These are phyloP conservation scores for Ammospiza nelsoni DNA, from an alignment of 2,113 vertebrate species.

Conservation along the genomic window DNA sequence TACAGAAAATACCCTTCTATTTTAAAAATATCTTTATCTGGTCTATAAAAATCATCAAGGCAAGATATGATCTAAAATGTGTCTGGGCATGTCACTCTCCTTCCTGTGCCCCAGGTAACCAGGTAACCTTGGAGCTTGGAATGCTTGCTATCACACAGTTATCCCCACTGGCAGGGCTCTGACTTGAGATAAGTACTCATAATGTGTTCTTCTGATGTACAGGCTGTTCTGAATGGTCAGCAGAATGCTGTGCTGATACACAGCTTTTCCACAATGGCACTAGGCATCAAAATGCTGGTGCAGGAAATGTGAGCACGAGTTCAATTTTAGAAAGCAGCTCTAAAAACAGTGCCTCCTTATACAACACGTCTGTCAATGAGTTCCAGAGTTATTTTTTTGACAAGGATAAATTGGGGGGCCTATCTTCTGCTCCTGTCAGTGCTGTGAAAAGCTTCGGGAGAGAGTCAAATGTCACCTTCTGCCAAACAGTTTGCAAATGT, in stretches of 20 bases:
- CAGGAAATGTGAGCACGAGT: background rate
- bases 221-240: conserved; percentile 11
- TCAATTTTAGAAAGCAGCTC: conserved; percentile 5
- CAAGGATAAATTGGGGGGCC: background rate
- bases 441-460: background rate
- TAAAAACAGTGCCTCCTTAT: background rate
- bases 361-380: background rate
- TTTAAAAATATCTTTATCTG: background rate
- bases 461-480: conserved; percentile 27
- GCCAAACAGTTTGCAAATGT: background rate
- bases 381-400: background rate
- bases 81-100: background rate
- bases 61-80: background rate
- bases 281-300: background rate
- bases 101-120: background rate
- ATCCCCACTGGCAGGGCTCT: background rate
- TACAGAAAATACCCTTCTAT: background rate
- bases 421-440: conserved; percentile 3
- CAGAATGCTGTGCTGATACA: background rate
- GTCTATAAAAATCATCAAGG: background rate
- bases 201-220: background rate
- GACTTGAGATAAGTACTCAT: background rate
- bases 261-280: background rate
- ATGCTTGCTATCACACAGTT: background rate
- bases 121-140: background rate